Evolutionary conservation across 1,140 invertebrate genomes (phyloP).

Genomic region (Platorchestia sp.): DNA sequence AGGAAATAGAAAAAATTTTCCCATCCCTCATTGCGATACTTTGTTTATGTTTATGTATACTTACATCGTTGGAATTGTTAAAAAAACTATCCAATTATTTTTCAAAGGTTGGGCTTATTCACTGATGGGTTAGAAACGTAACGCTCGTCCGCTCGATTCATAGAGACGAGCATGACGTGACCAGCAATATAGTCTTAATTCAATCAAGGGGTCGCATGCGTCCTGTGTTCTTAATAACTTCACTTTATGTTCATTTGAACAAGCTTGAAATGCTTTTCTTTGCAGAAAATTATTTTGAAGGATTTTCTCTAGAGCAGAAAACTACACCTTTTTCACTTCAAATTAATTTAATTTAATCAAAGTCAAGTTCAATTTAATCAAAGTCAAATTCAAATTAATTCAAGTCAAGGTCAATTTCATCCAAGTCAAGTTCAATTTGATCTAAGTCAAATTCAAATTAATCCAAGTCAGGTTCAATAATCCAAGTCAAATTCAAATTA

Average conservation of each 20-base stretch:
- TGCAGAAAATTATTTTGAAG: neutral
- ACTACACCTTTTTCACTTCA: no score
- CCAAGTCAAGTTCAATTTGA: no score
- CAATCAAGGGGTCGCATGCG: no score
- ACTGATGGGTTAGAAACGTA: no score
- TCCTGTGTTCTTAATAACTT: neutral
- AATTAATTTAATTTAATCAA: no score
- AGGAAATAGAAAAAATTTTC: neutral
- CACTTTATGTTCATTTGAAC: neutral
- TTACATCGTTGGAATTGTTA: neutral
- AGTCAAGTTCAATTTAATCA: no score
- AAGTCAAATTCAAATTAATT: no score
- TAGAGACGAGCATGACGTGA: neutral
- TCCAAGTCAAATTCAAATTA: no score
- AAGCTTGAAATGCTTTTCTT: neutral
- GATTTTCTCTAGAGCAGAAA: neutral
- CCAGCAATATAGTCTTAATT: neutral
- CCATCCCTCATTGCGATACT: neutral
- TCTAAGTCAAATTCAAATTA: no score
- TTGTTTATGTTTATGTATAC: neutral
- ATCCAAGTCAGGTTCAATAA: no score
- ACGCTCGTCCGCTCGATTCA: neutral
- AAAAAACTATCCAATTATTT: neutral
- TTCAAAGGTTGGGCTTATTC: no score
- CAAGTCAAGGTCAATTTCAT: no score